phyloP scores from a whole-genome alignment of 2,888 invertebrate species.

The Geotrupes spiniger region DNA sequence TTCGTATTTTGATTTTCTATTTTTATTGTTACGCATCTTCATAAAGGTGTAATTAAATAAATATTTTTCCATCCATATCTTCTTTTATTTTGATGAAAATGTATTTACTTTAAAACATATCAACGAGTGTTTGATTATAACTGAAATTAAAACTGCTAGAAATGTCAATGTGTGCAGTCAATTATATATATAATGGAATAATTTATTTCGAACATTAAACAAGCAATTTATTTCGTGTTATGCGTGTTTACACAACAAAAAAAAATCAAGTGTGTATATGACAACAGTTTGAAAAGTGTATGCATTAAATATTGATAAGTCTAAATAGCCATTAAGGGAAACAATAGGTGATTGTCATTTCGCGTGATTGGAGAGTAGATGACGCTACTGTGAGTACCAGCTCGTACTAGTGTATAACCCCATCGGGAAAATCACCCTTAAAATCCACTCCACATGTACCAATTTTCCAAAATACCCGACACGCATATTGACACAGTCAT shows the following conservation, averaged over 20 bases:
- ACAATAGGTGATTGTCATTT: constrained; percentile 44
- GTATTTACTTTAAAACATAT: no score
- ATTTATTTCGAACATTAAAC: constrained; percentile 5
- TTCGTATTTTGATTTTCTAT: no score
- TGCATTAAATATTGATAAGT: constrained; percentile 36
- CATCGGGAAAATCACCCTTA: constrained; percentile 22
- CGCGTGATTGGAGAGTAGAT: constrained; percentile 37
- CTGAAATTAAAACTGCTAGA: not conserved
- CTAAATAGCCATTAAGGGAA: constrained; percentile 42
- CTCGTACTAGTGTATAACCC: constrained; percentile 30
- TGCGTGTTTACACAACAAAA: constrained; percentile 14
- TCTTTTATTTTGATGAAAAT: no score
- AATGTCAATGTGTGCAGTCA: not conserved
- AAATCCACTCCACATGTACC: constrained; percentile 15
- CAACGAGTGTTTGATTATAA: no score
- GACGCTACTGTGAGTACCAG: constrained; percentile 34
- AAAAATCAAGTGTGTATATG: constrained; percentile 18
- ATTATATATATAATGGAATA: constrained; percentile 3
- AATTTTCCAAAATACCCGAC: not conserved
- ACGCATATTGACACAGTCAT: constrained; percentile 10
- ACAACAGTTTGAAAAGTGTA: constrained; percentile 18
- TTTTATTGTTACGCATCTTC: no score
- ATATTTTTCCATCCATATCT: no score
- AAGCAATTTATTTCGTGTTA: constrained; percentile 18
- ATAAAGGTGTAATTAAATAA: no score